Evolutionary conservation across 2,113 vertebrate species (phyloP), one percentile per base, ranked within the genome.

Genomic region (Mesoclemmys tuberculata): DNA sequence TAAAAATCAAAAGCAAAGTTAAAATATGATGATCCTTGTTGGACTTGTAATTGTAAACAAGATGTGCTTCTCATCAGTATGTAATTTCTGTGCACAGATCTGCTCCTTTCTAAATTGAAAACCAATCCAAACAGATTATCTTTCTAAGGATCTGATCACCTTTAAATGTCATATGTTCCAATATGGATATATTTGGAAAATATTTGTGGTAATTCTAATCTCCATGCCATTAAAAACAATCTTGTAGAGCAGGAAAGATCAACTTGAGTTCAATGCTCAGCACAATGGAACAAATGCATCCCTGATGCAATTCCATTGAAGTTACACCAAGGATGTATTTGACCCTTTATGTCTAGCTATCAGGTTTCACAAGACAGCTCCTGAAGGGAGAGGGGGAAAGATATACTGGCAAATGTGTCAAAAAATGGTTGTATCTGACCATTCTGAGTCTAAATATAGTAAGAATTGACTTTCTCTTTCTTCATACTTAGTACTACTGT

Each of bases 361-460:
- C 4, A 2, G 51, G 75, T 92, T 95, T 95, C 6, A 3, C 78
- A 90, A 93, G 93, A 91, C 68, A 94, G 81, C 75, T 92, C 80
- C 68, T 92, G 96, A 93, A 81, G 89, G 52, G 77, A 85, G 35
- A 26, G 27, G n/a, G 19, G 48, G 54, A 86, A 92, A 56, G n/a
- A 90, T 94, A 90, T 95, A 95, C 78, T 81, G 93, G 93, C 85
- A 94, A 94, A 93, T 80, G 86, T 95, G 90, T 95, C 88, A 93
- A 90, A 93, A 97, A 93, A 51, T 94, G 78, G 87, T 84, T 78
- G 85, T 89, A 24, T 94, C 82, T 93, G 89, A 91, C 93, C 84
- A 82, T 93, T 88, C 85, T 81, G 74, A 94, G 75, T 27, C 87
- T 80, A 75, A 92, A 90, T 91, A 83, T 88, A 93, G 64, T 87